These are phyloP conservation scores for Coilia nasus DNA, from an alignment of 2,797 vertebrate species.

Conservation along the genomic window DNA sequence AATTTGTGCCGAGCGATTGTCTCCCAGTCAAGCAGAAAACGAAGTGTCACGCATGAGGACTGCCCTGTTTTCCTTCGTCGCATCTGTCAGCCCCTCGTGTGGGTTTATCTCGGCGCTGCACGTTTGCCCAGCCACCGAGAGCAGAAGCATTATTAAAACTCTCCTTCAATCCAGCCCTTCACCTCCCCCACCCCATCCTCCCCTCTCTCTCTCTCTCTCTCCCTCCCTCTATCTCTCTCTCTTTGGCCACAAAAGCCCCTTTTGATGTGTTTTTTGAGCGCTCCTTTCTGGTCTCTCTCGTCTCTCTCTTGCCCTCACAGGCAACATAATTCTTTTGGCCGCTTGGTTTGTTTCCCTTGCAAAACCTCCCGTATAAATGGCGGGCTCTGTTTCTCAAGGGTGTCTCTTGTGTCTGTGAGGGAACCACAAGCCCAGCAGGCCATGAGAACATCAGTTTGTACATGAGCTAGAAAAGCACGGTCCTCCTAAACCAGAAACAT, in stretches of 20 bases:
- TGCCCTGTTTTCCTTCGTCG: conserved; percentile 47
- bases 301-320: conserved; percentile 22
- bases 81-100: conserved; percentile 20
- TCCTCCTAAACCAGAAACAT: conserved; percentile 34
- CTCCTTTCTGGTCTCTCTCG: neutral
- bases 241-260: neutral
- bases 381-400: conserved; percentile 28
- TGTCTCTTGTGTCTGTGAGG: conserved; percentile 29
- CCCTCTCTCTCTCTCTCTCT: neutral
- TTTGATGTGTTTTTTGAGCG: neutral
- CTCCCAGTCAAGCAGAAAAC: conserved; percentile 66
- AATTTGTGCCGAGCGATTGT: conserved; percentile 57
- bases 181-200: neutral
- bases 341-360: conserved; percentile 43
- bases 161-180: neutral
- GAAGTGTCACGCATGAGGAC: conserved; percentile 57
- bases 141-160: conserved; percentile 28
- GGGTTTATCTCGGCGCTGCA: conserved; percentile 6
- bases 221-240: neutral
- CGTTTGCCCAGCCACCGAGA: conserved; percentile 23
- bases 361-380: conserved; percentile 44
- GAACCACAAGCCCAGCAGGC: conserved; percentile 40
- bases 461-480: conserved; percentile 46
- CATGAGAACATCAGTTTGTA: conserved; percentile 48
- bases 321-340: conserved; percentile 26